Conservation (phyloP, 2,888 invertebrate species). For the Hemistola chrysoprasaria region DNA sequence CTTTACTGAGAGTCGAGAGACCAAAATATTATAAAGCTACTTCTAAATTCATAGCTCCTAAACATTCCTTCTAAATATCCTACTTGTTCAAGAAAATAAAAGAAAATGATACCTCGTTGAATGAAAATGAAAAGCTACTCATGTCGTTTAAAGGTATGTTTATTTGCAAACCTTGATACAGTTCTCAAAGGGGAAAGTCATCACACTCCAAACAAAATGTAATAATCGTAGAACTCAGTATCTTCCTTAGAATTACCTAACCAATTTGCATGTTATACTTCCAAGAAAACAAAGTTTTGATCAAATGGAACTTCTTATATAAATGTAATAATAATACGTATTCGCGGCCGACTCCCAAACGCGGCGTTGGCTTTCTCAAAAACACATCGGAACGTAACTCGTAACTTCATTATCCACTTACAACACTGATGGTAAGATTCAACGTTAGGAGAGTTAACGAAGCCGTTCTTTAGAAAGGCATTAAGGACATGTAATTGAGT, state of each 20-base stretch:
- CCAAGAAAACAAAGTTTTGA: conserved; percentile 4
- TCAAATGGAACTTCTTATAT: conserved; percentile 1
- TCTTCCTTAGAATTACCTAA: conserved; percentile 13
- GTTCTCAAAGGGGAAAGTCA: conserved; percentile 14
- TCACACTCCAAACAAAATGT: conserved; percentile 19
- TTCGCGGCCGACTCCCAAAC: conserved; percentile 12
- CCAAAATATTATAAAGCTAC: no score
- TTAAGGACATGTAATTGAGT: conserved; percentile 19
- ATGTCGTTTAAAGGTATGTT: conserved; percentile 20
- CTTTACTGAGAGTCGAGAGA: conserved; percentile 26
- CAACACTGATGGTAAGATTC: conserved; percentile 16
- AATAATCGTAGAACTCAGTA: conserved; percentile 11
- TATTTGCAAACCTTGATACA: conserved; percentile 18
- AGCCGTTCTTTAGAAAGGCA: conserved; percentile 18
- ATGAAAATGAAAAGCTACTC: conserved; percentile 18
- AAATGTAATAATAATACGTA: conserved; percentile 3
- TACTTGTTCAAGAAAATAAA: conserved; percentile 25
- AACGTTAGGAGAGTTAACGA: conserved; percentile 18
- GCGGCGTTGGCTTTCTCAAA: conserved; percentile 15
- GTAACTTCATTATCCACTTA: conserved; percentile 21
- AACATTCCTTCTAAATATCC: no score
- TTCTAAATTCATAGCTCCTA: no score
- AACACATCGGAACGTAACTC: conserved; percentile 10
- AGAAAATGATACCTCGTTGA: conserved; percentile 27
- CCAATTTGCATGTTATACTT: conserved; percentile 6